Percentiles rank a stretch among this genome's conserved stretches.
These are phyloP conservation scores for Salticus scenicus DNA, from an alignment of 2,888 invertebrate genomes.

Conservation along the genomic window DNA sequence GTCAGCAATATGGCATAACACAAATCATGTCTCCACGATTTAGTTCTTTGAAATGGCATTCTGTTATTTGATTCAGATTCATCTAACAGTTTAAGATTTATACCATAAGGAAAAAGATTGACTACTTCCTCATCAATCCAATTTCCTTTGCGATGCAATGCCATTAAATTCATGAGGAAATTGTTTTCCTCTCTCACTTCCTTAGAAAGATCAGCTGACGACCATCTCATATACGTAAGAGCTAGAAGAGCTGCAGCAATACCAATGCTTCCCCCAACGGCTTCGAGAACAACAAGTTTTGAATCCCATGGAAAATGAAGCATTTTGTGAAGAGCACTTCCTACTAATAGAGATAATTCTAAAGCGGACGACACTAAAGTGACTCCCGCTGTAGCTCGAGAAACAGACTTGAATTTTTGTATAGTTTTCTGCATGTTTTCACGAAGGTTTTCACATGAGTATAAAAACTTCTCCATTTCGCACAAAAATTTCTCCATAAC, in stretches of 20 bases:
- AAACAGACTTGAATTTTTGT: neutral
- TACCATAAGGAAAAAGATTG: neutral
- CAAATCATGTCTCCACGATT: neutral
- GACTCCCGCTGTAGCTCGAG: neutral
- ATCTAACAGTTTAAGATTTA: neutral
- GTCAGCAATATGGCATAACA: neutral
- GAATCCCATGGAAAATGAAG: neutral
- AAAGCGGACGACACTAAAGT: neutral
- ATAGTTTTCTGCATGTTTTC: neutral
- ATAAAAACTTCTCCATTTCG: neutral
- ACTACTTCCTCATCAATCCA: neutral
- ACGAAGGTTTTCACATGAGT: neutral
- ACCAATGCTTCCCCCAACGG: neutral
- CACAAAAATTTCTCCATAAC: neutral
- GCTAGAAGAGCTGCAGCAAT: neutral
- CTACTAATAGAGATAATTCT: neutral
- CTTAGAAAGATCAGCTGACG: neutral
- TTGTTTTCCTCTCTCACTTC: neutral
- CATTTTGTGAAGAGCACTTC: neutral
- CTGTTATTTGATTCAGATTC: neutral
- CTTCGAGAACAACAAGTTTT: neutral
- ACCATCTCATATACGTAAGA: neutral
- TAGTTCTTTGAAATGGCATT: neutral
- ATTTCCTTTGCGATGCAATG: neutral
- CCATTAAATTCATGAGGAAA: neutral